A percentile compares a stretch with the other conserved stretches of the same genome.
phyloP scores from a whole-genome alignment of 2,113 vertebrate genomes.

The Eulacestoma nigropectus region DNA sequence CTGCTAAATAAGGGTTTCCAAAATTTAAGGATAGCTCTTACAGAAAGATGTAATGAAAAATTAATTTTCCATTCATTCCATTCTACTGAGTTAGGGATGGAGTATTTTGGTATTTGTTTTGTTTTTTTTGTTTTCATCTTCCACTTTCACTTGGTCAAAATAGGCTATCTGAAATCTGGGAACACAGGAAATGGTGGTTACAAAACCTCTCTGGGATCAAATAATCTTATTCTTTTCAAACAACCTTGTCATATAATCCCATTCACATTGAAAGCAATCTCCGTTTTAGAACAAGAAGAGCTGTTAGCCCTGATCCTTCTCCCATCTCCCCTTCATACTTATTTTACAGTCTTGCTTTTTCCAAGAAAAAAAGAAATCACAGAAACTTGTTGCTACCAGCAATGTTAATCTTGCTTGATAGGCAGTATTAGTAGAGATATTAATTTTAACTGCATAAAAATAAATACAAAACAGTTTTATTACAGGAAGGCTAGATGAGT shows the following conservation, averaged over 20 bases:
- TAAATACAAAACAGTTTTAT: not conserved
- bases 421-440: not conserved
- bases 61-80: not conserved
- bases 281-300: not conserved
- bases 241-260: not conserved
- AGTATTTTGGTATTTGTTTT: not conserved
- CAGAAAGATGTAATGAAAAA: not conserved
- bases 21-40: not conserved
- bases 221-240: not conserved
- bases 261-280: not conserved
- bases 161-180: not conserved
- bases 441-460: not conserved
- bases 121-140: not conserved
- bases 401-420: not conserved
- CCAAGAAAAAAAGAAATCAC: no score
- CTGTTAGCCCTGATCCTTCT: not conserved
- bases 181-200: not conserved
- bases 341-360: not conserved
- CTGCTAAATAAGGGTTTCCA: not conserved
- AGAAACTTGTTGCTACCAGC: not conserved
- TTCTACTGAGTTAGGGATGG: not conserved
- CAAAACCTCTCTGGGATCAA: not conserved
- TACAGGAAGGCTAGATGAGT: not conserved
- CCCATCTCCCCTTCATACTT: not conserved
- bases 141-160: not conserved